Base-by-base conservation (phyloP, 1,140 invertebrate genomes). In the Dufourea novaeangliae region DNA sequence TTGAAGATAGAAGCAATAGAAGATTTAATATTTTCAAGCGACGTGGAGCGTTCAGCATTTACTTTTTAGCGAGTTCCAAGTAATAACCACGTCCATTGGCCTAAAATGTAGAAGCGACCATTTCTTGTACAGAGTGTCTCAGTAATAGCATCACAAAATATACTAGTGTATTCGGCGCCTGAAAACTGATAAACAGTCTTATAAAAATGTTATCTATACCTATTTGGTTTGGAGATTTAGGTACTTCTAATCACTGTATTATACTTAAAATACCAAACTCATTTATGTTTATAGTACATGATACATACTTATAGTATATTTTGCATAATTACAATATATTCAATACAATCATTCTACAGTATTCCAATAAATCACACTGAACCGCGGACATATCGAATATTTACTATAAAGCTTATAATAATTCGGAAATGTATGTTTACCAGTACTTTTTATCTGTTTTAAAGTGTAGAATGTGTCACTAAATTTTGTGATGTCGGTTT, bases 31-130 rank as follows among this genome's bases (percentile, higher is more conserved):
- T 76, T 69, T 59, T 39, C 20, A 50, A 44, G 8, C 39, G 37
- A 32, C 32, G 10, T 41, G 14, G 14, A 61, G 25, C 8, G 37
- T 20, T 59, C 41, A 76, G 17, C n/a, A 59, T 69, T 22, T 68
- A 25, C 37, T 76, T 57, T 57, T 59, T 39, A 76, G 32, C 22
- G 32, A 61, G 29, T 59, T 59, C n/a, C 17, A 57, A 67, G 2
- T 34, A 75, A 37, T 29, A 17, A 25, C n/a, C 22, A 32, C 66
- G 39, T 67, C n/a, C 20, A 57, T 67, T 67, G 66, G 22, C 29
- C 22, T 74, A 25, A 29, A 66, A 57, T 59, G 41, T 61, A 71
- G 11, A 62, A 41, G 75, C 67, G 75, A 63, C 68, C 68, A 57
- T 59, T 77, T 50, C 20, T 25, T 77, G 50, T 63, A 62, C 46